These are phyloP conservation scores for Drosophila picticornis DNA, from an alignment of 2,888 invertebrate genomes.

Conservation along the genomic window DNA sequence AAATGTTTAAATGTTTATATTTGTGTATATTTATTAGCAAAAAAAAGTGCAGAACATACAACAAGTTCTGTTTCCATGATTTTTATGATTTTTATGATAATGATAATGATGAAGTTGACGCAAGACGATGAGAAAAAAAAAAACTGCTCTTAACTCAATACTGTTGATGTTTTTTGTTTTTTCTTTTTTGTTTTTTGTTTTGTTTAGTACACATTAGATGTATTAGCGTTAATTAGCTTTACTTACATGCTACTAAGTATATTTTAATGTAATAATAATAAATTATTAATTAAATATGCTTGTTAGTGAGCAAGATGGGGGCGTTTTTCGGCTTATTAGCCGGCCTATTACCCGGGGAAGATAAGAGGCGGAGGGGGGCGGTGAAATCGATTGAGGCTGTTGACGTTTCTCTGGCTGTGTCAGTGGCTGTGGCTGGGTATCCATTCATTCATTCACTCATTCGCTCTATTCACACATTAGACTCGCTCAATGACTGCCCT, in stretches of 20 bases:
- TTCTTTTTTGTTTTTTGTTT: not conserved
- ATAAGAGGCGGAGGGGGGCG: too few relatives aligned
- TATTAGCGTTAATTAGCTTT: conserved; percentile 69
- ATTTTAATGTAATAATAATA: conserved; percentile 79
- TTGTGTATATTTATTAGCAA: conserved; percentile 57
- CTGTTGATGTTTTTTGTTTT: conserved; percentile 57
- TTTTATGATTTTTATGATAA: conserved; percentile 19
- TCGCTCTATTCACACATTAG: not conserved
- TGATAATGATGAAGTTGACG: conserved; percentile 17
- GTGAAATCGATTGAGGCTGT: not conserved
- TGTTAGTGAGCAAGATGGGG: conserved; percentile 72
- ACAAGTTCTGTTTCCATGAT: conserved; percentile 11
- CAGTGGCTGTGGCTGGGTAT: not conserved
- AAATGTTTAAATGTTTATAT: conserved; percentile 9
- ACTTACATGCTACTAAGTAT: conserved; percentile 76
- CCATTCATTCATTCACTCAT: not conserved
- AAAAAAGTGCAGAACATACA: conserved; percentile 26
- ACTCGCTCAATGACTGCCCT: conserved; percentile 36
- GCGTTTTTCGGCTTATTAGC: conserved; percentile 8
- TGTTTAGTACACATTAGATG: conserved; percentile 76
- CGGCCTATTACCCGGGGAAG: not conserved
- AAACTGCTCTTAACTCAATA: conserved; percentile 71
- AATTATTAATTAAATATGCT: conserved; percentile 79
- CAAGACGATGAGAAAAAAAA: conserved; percentile 38
- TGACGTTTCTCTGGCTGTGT: not conserved